Percentiles rank a stretch among this genome's conserved stretches.
phyloP scores from a whole-genome alignment of 2,113 vertebrate genomes.

The Plotosus lineatus region DNA sequence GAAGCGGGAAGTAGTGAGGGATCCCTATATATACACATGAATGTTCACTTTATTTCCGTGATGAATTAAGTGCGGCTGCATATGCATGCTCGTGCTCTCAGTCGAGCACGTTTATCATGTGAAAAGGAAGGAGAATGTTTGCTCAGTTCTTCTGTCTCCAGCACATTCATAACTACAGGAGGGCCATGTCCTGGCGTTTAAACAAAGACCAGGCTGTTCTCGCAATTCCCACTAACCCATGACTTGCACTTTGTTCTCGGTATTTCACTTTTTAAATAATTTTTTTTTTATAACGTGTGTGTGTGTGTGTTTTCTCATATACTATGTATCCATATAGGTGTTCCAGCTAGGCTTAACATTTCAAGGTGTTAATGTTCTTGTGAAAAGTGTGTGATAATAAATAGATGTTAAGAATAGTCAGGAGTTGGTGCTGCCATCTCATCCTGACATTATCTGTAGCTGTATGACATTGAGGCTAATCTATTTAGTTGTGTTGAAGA shows the following conservation, averaged over 20 bases:
- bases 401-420: background rate
- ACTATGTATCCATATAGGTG: background rate
- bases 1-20: too few species aligned
- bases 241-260: conserved; percentile 25
- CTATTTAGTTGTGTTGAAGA: conserved; percentile 34
- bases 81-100: background rate
- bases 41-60: background rate
- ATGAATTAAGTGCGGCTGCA: background rate
- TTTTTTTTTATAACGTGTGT: conserved; percentile 9
- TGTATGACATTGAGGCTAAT: conserved; percentile 42
- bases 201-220: conserved; percentile 52
- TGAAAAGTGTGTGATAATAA: background rate
- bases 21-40: too few species aligned
- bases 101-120: background rate
- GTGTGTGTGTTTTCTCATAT: background rate
- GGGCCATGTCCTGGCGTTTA: conserved; percentile 32
- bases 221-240: conserved; percentile 32
- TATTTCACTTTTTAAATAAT: conserved; percentile 30
- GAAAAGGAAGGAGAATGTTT: conserved; percentile 34
- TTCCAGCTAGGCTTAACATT: background rate
- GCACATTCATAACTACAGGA: conserved; percentile 36
- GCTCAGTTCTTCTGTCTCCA: conserved; percentile 41
- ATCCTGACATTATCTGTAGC: conserved; percentile 40
- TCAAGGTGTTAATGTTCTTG: background rate
- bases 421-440: conserved; percentile 41